phyloP scores from a whole-genome alignment of 2,113 vertebrate species.

The Leptosomus discolor region DNA sequence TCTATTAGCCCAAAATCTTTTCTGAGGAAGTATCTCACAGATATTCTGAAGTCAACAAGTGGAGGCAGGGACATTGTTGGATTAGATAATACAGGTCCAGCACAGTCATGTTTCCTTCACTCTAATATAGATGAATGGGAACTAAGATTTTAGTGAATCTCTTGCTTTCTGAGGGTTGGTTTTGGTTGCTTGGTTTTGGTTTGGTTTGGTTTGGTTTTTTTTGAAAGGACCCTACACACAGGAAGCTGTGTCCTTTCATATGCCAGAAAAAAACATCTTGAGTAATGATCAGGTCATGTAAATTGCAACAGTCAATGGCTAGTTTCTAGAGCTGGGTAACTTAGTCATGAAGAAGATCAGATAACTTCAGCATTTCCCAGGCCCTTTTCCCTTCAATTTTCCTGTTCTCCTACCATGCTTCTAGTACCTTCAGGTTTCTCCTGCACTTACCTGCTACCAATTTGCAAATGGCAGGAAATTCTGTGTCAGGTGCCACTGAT shows the following conservation, averaged over 20 bases:
- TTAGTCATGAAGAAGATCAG: not conserved
- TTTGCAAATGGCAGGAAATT: not conserved
- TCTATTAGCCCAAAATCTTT: not conserved
- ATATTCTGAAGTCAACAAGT: not conserved
- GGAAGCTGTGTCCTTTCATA: not conserved
- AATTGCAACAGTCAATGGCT: not conserved
- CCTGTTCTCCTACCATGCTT: not conserved
- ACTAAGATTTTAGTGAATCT: not conserved
- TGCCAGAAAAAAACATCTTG: not conserved
- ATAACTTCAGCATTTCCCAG: not conserved
- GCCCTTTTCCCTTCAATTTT: not conserved
- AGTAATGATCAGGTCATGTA: not conserved
- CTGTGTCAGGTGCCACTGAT: not conserved
- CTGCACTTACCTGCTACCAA: not conserved
- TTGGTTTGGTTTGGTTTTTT: not conserved
- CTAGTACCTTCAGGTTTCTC: not conserved
- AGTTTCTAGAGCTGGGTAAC: not conserved
- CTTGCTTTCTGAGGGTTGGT: not conserved
- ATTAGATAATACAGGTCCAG: not conserved
- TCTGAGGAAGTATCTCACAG: not conserved
- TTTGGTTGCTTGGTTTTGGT: not conserved
- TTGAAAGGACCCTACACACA: not conserved
- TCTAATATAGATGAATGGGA: not conserved
- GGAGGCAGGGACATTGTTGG: not conserved
- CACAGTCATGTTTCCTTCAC: not conserved